Conservation (phyloP, 1,140 invertebrate species). For the Cydia amplana region DNA sequence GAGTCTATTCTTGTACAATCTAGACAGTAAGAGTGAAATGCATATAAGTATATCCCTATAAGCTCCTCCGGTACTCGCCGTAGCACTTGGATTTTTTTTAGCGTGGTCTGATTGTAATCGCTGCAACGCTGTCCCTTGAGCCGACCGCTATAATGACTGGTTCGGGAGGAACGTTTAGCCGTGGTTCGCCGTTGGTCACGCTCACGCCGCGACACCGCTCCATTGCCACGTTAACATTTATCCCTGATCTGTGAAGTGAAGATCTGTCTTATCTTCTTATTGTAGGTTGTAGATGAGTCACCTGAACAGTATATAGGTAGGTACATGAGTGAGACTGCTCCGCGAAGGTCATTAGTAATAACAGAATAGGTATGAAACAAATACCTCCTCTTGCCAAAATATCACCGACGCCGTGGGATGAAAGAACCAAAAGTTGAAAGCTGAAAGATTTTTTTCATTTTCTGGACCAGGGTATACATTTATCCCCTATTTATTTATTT, state of each 20-base stretch:
- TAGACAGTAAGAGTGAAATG: too few relatives aligned
- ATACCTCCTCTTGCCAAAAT: too few relatives aligned
- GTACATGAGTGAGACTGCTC: not conserved
- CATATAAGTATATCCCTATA: too few relatives aligned
- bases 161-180: constrained; percentile 68
- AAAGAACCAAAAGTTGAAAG: too few relatives aligned
- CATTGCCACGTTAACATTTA: not conserved
- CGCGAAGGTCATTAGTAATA: not conserved
- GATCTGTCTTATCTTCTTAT: not conserved
- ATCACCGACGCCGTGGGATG: too few relatives aligned
- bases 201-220: constrained; percentile 18
- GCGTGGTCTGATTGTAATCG: not conserved
- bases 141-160: constrained; percentile 56
- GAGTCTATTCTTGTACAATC: too few relatives aligned
- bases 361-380: not conserved
- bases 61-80: too few relatives aligned
- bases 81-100: too few relatives aligned
- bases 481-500: too few relatives aligned
- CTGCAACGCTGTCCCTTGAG: constrained; percentile 34
- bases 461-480: too few relatives aligned
- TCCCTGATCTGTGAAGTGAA: not conserved
- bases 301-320: too few relatives aligned
- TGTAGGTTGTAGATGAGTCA: not conserved
- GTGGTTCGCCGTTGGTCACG: constrained; percentile 46
- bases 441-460: too few relatives aligned